Evolutionary conservation across 2,113 vertebrate genomes (phyloP).

Genomic region (Ictidomys tridecemlineatus): DNA sequence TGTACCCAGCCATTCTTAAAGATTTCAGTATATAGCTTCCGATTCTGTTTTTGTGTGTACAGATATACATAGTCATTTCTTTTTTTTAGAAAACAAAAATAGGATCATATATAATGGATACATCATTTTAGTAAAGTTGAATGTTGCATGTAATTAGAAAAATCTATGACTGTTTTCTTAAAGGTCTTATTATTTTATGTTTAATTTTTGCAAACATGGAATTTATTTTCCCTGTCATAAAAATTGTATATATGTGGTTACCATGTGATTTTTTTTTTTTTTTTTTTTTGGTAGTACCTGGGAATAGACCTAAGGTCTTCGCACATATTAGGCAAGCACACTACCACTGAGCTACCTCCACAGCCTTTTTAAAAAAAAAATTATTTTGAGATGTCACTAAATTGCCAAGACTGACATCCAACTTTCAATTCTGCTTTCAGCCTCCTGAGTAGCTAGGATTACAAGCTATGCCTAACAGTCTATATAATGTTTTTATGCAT

Average conservation of each 20-base stretch:
- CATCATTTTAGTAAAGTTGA: constrained; percentile 24
- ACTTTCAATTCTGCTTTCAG: too few relatives aligned
- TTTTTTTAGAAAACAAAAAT: constrained; percentile 28
- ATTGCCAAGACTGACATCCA: too few relatives aligned
- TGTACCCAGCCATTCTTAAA: not conserved
- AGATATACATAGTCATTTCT: not conserved
- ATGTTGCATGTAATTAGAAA: not conserved
- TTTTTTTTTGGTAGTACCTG: too few relatives aligned
- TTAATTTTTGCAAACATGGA: not conserved
- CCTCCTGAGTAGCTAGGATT: too few relatives aligned
- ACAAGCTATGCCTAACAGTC: too few relatives aligned
- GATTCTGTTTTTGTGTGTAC: not conserved
- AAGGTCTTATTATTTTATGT: not conserved
- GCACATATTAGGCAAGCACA: too few relatives aligned
- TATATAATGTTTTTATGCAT: not conserved
- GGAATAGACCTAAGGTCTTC: too few relatives aligned
- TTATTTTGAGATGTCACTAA: too few relatives aligned
- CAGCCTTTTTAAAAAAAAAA: too few relatives aligned
- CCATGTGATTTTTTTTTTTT: not conserved
- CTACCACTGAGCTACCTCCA: too few relatives aligned
- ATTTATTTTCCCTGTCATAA: not conserved
- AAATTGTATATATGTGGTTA: not conserved
- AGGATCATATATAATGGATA: not conserved
- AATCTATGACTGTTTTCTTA: not conserved
- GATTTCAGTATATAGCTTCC: not conserved